Evolutionary conservation across 2,888 invertebrate species (phyloP).

Genomic region (Pyrochroa serraticornis): DNA sequence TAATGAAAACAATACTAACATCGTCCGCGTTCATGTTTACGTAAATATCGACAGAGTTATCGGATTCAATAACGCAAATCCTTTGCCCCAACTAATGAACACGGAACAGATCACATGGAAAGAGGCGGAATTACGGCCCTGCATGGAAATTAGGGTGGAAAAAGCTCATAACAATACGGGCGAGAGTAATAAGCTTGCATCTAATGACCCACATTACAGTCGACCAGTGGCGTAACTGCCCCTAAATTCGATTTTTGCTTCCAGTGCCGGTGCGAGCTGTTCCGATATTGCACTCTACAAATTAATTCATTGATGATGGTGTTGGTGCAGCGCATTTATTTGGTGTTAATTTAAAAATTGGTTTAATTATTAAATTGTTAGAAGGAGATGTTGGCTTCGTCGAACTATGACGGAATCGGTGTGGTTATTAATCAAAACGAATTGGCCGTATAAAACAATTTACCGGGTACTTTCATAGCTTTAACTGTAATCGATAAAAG

Average conservation of each 20-base stretch:
- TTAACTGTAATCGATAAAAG: too few species aligned
- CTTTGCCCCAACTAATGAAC: slow-evolving; percentile 19
- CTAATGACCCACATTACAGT: slow-evolving; percentile 41
- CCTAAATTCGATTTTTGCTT: neutral
- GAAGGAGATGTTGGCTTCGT: too few species aligned
- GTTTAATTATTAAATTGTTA: too few species aligned
- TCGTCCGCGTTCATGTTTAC: slow-evolving; percentile 12
- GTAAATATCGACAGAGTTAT: slow-evolving; percentile 19
- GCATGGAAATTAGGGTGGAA: slow-evolving; percentile 42
- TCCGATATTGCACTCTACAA: slow-evolving; percentile 17
- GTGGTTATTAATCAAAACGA: too few species aligned
- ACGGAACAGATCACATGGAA: slow-evolving; percentile 16
- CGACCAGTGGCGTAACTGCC: slow-evolving; percentile 15
- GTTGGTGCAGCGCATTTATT: slow-evolving; percentile 5
- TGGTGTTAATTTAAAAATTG: slow-evolving; percentile 11
- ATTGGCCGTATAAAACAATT: too few species aligned
- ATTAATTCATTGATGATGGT: slow-evolving; percentile 22
- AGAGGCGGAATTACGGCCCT: slow-evolving; percentile 31
- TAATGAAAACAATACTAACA: slow-evolving; percentile 3
- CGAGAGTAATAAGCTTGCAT: slow-evolving; percentile 40
- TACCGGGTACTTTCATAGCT: too few species aligned
- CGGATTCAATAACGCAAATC: slow-evolving; percentile 23
- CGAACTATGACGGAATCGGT: too few species aligned
- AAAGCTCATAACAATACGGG: slow-evolving; percentile 42
- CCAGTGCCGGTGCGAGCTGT: neutral